These are phyloP conservation scores for Micromys minutus DNA, from an alignment of 2,113 vertebrate species.

Conservation along the genomic window DNA sequence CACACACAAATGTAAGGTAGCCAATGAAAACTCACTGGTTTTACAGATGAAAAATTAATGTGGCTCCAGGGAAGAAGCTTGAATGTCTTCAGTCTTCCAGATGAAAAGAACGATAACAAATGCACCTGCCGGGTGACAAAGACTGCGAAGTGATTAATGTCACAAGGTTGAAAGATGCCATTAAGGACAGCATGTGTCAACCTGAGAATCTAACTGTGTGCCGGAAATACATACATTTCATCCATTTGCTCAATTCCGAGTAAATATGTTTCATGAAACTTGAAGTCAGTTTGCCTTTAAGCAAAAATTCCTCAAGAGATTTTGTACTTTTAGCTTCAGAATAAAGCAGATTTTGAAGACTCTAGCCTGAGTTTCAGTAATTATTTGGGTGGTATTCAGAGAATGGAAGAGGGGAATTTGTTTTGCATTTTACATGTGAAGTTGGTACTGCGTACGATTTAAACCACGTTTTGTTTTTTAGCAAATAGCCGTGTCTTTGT, in stretches of 20 bases:
- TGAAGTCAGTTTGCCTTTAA: constrained; percentile 46
- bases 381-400: background rate
- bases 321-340: constrained; percentile 33
- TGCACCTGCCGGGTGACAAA: background rate
- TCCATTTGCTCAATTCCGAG: background rate
- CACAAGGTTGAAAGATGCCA: background rate
- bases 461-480: background rate
- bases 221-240: background rate
- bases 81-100: background rate
- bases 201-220: background rate
- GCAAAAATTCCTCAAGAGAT: constrained; percentile 50
- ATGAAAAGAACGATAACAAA: constrained; percentile 7
- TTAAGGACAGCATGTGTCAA: background rate
- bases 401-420: background rate
- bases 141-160: background rate
- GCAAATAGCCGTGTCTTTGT: background rate
- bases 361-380: background rate
- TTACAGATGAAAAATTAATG: constrained; percentile 41
- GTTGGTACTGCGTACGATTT: background rate
- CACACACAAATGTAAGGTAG: background rate
- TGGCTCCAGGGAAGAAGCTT: background rate
- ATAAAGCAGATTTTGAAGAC: constrained; percentile 7
- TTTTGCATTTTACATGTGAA: background rate
- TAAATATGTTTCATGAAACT: constrained; percentile 38
- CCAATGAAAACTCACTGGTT: background rate